Percentiles rank a stretch among this genome's conserved stretches.
Evolutionary conservation across 1,140 invertebrate species (phyloP).

Genomic region (Bombyx mori): ASM3026992v2 NC_085109.1:11261001-11261500

Average conservation of each 20-base stretch:
- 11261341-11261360: slow-evolving; percentile 52
- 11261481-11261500: slow-evolving; percentile 59
- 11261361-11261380: slow-evolving; percentile 26
- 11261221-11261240: slow-evolving; percentile 13
- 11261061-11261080: no score
- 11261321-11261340: slow-evolving; percentile 62
- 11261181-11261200: no score
- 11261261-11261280: slow-evolving; percentile 43
- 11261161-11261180: no score
- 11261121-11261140: no score
- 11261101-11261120: no score
- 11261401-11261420: slow-evolving; percentile 11
- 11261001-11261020: no score
- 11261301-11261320: slow-evolving; percentile 64
- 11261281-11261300: slow-evolving; percentile 47
- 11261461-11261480: slow-evolving; percentile 36
- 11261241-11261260: slow-evolving; percentile 19
- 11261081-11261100: no score
- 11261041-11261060: no score
- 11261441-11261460: slow-evolving; percentile 14
- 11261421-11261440: slow-evolving; percentile 20
- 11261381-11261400: slow-evolving; percentile 9
- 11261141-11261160: no score
- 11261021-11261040: no score
- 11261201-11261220: no score